A percentile compares a stretch with the other conserved stretches of the same genome.
phyloP scores from a whole-genome alignment of 1,140 invertebrate species.

The Octopus sinensis region DNA sequence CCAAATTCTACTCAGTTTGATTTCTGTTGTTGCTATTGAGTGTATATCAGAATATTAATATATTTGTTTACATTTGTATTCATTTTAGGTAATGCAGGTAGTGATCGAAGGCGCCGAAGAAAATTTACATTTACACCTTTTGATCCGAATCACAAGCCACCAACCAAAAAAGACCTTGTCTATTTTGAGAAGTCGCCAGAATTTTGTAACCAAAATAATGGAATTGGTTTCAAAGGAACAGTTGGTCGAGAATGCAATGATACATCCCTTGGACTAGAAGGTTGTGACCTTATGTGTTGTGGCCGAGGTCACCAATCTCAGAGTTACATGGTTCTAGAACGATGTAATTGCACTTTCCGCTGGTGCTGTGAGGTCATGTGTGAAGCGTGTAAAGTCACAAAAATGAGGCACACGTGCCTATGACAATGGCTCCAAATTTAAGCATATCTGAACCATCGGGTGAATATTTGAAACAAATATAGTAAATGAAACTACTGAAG shows the following conservation, averaged over 20 bases:
- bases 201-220: constrained; percentile 75
- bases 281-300: constrained; percentile 83
- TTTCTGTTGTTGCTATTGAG: too few species aligned
- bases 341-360: constrained; percentile 82
- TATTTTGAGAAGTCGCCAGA: constrained; percentile 87
- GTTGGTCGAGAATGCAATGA: constrained; percentile 54
- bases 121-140: constrained; percentile 44
- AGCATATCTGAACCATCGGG: too few species aligned
- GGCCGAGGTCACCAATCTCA: constrained; percentile 82
- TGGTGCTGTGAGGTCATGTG: constrained; percentile 90
- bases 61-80: constrained; percentile 12
- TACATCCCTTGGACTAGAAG: constrained; percentile 71
- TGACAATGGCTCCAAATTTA: constrained; percentile 12
- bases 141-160: constrained; percentile 46
- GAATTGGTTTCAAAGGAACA: constrained; percentile 82
- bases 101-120: constrained; percentile 24
- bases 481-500: too few species aligned
- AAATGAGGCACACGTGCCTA: constrained; percentile 38
- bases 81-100: constrained; percentile 37
- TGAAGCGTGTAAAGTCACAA: constrained; percentile 57
- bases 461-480: too few species aligned
- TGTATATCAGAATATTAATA: neutral
- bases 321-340: constrained; percentile 69
- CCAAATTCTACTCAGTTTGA: too few species aligned
- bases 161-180: constrained; percentile 70